Evolutionary conservation across 2,113 vertebrate genomes (phyloP).

Genomic region (Phaethon lepturus): DNA sequence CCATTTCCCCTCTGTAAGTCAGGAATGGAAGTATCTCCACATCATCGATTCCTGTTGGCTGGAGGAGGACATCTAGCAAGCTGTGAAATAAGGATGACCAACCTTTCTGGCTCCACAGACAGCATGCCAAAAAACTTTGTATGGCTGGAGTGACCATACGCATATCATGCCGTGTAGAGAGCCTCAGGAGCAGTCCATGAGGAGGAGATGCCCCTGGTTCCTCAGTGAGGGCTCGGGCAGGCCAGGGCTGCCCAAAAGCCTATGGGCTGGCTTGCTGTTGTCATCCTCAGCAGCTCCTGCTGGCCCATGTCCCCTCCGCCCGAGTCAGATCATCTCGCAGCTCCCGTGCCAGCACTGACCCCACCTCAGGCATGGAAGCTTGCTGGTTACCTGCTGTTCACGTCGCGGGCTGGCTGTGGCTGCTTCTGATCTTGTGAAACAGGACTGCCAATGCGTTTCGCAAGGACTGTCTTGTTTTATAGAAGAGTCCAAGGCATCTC

Average conservation of each 20-base stretch:
- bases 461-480: background rate
- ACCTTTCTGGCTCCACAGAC: background rate
- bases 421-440: background rate
- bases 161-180: rapidly evolving
- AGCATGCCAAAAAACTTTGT: rapidly evolving
- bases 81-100: background rate
- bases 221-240: background rate
- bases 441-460: background rate
- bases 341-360: background rate
- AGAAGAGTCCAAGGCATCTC: background rate
- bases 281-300: background rate
- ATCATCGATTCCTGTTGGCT: background rate
- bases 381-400: background rate
- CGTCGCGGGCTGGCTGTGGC: background rate
- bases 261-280: background rate
- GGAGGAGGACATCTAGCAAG: background rate
- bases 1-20: background rate
- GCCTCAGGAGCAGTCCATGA: background rate
- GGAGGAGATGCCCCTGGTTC: background rate
- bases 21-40: background rate
- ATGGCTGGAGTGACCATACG: rapidly evolving
- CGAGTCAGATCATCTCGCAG: rapidly evolving
- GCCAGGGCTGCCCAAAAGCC: background rate
- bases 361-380: background rate
- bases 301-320: background rate